Percentiles rank a stretch among this genome's conserved stretches.
phyloP scores from a whole-genome alignment of 2,113 vertebrate genomes.

The Parus major region DNA sequence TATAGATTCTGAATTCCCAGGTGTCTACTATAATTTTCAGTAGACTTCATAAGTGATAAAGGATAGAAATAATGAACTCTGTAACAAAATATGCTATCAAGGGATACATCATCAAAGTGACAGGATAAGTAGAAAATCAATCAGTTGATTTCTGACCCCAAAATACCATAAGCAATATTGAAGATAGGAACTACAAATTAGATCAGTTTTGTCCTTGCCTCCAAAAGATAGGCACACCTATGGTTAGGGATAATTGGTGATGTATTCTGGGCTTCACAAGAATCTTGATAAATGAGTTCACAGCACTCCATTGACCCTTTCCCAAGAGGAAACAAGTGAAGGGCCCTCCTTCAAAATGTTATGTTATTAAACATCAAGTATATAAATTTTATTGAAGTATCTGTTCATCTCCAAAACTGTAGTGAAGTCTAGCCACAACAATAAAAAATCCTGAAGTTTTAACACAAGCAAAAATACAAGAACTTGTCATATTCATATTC shows the following conservation, averaged over 20 bases:
- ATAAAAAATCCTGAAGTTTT: not conserved
- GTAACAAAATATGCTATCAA: slow-evolving; percentile 38
- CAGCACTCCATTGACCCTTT: not conserved
- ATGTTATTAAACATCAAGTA: not conserved
- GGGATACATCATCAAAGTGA: not conserved
- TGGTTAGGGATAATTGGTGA: not conserved
- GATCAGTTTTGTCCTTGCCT: not conserved
- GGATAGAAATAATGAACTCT: slow-evolving; percentile 41
- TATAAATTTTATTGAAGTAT: not conserved
- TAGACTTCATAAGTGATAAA: slow-evolving; percentile 4
- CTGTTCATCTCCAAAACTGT: not conserved
- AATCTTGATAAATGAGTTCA: not conserved
- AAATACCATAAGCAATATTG: not conserved
- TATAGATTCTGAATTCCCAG: not conserved
- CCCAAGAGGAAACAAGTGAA: not conserved
- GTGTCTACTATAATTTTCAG: slow-evolving; percentile 17
- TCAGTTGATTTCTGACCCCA: slow-evolving; percentile 27
- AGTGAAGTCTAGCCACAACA: not conserved
- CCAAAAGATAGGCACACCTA: not conserved
- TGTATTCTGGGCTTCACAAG: not conserved
- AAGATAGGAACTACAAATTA: slow-evolving; percentile 17
- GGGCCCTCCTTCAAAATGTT: not conserved
- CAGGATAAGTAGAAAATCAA: slow-evolving; percentile 39
- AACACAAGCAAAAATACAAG: not conserved
- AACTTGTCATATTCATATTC: not conserved